Percentiles rank a stretch among this genome's conserved stretches.
Conservation (phyloP, 2,888 invertebrate species). For the Scaptomyza reducta region DNA sequence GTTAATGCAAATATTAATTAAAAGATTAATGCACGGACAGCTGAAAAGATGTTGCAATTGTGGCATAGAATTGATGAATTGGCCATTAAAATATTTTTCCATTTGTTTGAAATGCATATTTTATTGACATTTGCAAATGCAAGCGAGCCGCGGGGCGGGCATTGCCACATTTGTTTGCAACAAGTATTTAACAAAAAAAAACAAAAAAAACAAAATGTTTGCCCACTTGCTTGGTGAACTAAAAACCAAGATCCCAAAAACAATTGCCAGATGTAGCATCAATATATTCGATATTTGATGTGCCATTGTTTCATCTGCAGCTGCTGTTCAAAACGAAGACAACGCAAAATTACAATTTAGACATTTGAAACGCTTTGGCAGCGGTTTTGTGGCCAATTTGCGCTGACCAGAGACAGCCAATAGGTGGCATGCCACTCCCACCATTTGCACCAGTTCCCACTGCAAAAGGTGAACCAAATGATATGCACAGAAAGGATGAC, state of each 20-base stretch:
- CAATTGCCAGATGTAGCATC: conserved; percentile 21
- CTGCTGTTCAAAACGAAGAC: conserved; percentile 39
- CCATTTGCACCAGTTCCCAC: conserved; percentile 52
- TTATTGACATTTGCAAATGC: conserved; percentile 65
- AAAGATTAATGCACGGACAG: conserved; percentile 66
- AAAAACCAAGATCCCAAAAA: conserved; percentile 18
- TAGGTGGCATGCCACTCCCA: conserved; percentile 51
- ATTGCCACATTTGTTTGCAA: conserved; percentile 25
- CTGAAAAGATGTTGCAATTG: conserved; percentile 63
- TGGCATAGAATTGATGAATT: conserved; percentile 53
- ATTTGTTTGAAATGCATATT: conserved; percentile 6
- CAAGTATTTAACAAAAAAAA: too few relatives aligned
- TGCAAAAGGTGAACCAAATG: conserved; percentile 60
- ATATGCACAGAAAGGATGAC: conserved; percentile 30
- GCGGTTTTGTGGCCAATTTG: conserved; percentile 41
- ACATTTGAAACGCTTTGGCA: conserved; percentile 47
- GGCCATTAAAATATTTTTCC: conserved; percentile 31
- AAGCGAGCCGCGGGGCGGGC: conserved; percentile 50
- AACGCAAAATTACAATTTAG: conserved; percentile 34
- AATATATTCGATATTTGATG: conserved; percentile 31
- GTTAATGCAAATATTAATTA: conserved; percentile 76
- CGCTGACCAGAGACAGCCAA: conserved; percentile 24
- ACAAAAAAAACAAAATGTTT: conserved; percentile 27
- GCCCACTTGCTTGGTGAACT: conserved; percentile 45
- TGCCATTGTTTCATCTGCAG: conserved; percentile 33